These are phyloP conservation scores for Molothrus ater DNA, from an alignment of 2,797 vertebrate genomes.

Conservation along the genomic window DNA sequence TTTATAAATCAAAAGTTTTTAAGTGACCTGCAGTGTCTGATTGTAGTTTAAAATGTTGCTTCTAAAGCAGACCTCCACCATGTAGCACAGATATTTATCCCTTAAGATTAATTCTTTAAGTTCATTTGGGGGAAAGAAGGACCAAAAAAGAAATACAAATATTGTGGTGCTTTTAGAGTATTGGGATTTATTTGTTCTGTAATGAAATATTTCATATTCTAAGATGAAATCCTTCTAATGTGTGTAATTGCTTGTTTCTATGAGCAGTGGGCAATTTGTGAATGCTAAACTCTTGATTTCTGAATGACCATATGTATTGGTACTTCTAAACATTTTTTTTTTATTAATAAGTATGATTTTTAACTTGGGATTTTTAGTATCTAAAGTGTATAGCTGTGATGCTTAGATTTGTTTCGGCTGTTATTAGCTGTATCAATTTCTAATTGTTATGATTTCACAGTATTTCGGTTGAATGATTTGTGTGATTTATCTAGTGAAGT, in stretches of 20 bases:
- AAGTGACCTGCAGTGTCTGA: constrained; percentile 79
- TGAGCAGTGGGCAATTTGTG: background rate
- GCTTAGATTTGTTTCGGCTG: background rate
- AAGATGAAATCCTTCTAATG: background rate
- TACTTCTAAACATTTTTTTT: background rate
- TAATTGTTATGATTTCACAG: constrained; percentile 62
- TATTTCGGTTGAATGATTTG: constrained; percentile 46
- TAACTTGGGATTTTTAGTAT: background rate
- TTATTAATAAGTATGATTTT: background rate
- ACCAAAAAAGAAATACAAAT: background rate
- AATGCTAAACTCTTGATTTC: background rate
- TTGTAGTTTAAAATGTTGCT: constrained; percentile 64
- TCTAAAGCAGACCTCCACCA: constrained; percentile 42
- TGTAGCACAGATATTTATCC: constrained; percentile 33
- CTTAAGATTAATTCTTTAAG: constrained; percentile 19
- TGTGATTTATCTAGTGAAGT: constrained; percentile 58
- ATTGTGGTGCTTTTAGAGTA: background rate
- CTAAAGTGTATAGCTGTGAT: background rate
- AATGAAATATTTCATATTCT: background rate
- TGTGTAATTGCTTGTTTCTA: background rate
- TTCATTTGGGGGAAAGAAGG: background rate
- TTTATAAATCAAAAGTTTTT: constrained; percentile 83
- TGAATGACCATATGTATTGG: background rate
- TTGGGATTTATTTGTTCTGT: background rate
- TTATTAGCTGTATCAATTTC: constrained; percentile 7